These are phyloP conservation scores for Trachelus stipa DNA, from an alignment of 2,888 invertebrate species.

Conservation along the genomic window DNA sequence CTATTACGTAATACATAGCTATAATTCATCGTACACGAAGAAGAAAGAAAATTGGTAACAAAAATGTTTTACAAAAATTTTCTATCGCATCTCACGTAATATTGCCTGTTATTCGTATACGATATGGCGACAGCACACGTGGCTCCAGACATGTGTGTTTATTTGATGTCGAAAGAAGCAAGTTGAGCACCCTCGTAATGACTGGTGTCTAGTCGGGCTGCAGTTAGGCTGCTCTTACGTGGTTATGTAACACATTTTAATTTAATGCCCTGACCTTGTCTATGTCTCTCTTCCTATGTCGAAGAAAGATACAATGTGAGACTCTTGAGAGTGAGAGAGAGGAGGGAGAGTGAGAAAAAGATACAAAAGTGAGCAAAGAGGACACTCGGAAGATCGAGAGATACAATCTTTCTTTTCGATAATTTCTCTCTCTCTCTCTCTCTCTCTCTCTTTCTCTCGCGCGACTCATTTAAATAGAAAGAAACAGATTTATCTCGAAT, in stretches of 20 bases:
- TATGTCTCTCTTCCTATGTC: slow-evolving; percentile 57
- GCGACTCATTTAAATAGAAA: too few species aligned
- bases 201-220: slow-evolving; percentile 57
- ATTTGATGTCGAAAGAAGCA: background rate
- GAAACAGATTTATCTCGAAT: too few species aligned
- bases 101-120: background rate
- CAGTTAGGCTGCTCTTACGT: slow-evolving; percentile 51
- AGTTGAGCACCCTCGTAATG: slow-evolving; percentile 58
- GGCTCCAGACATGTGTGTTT: background rate
- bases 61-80: background rate
- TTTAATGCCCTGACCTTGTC: slow-evolving; percentile 62
- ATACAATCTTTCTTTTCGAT: background rate
- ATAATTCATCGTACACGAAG: too few species aligned
- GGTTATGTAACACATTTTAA: slow-evolving; percentile 61
- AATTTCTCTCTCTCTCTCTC: background rate
- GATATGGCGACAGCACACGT: background rate
- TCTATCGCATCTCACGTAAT: background rate
- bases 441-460: too few species aligned
- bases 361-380: background rate
- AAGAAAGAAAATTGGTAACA: background rate
- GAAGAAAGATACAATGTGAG: slow-evolving; percentile 19
- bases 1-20: background rate
- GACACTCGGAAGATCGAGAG: background rate
- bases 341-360: background rate
- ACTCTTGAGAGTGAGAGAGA: slow-evolving; percentile 19